Base-by-base conservation (phyloP, 1,140 invertebrate genomes). In the Meteorus sp. region DNA sequence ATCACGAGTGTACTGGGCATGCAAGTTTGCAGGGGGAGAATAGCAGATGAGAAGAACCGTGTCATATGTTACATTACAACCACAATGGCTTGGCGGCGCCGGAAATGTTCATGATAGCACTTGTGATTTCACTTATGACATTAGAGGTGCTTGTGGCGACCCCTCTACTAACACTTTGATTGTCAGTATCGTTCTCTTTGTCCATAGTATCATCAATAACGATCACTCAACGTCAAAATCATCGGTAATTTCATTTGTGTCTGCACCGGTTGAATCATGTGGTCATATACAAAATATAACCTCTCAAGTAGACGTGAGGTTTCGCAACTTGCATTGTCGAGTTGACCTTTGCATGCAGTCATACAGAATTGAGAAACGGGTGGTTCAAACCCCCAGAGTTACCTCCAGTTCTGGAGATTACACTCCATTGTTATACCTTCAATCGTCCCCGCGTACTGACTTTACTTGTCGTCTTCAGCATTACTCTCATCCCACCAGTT, bases 371-470 rank as follows among this genome's bases (percentile, higher is more conserved):
- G 48, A 33, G 9, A 19, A 2, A n/a, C 27, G 20, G 45, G 25
- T 8, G 2, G 27, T 1, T 33, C 43, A 19, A n/a, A n/a, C n/a
- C n/a, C n/a, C n/a, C n/a, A n/a, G n/a, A n/a, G n/a, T n/a, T n/a
- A n/a, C n/a, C n/a, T n/a, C n/a, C 20, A 22, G 51, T 48, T 33
- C 39, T 33, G 50, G 60, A 56, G 58, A 62, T 62, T 62, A 44
- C 60, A 51, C 56, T 53, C 55, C 55, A 62, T 62, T 62, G 60
- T 62, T 58, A 45, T 44, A 45, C 44, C 41, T 39, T 19, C 27
- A 53, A 3, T 8, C 9, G 7, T 43, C 15, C n/a, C n/a, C n/a
- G n/a, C n/a, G 23, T 19, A 33, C 13, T 20, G 4, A 27, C 20
- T 47, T 57, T 61, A 52, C 50, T 57, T 58, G 47, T 61, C 55